Evolutionary conservation across 2,113 vertebrate genomes (phyloP).

Genomic region (Albula glossodonta): DNA sequence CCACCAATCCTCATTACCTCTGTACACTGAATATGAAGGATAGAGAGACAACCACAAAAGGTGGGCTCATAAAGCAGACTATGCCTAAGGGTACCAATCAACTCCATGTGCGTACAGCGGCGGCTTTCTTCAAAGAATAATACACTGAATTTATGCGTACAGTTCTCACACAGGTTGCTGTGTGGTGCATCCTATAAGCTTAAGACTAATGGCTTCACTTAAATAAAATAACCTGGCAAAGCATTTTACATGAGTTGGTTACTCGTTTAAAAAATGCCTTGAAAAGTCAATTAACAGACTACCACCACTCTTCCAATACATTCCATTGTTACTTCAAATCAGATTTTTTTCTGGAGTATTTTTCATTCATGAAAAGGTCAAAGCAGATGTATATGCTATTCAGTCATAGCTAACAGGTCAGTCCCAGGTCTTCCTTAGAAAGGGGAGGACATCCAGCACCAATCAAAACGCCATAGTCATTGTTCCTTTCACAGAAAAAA

Average conservation of each 20-base stretch:
- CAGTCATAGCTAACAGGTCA: background rate
- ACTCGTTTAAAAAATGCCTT: background rate
- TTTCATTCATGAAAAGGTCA: background rate
- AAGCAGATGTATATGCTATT: background rate
- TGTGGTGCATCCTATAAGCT: background rate
- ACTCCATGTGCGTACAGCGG: background rate
- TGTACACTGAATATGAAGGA: background rate
- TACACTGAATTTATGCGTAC: background rate
- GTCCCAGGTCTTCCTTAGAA: background rate
- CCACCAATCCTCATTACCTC: background rate
- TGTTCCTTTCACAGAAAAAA: background rate
- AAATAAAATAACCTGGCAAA: background rate
- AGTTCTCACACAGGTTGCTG: background rate
- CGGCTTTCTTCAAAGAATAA: background rate
- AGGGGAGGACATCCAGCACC: background rate
- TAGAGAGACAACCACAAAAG: background rate
- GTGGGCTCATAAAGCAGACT: background rate
- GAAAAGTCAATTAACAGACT: too few species aligned
- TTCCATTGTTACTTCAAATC: too few species aligned
- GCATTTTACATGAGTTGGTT: background rate
- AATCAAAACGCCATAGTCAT: background rate
- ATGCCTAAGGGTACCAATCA: background rate
- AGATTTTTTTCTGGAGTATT: too few species aligned
- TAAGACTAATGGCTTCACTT: background rate
- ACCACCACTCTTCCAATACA: too few species aligned